Evolutionary conservation across 2,888 invertebrate species (phyloP).

Genomic region (Barypeithes pellucidus): DNA sequence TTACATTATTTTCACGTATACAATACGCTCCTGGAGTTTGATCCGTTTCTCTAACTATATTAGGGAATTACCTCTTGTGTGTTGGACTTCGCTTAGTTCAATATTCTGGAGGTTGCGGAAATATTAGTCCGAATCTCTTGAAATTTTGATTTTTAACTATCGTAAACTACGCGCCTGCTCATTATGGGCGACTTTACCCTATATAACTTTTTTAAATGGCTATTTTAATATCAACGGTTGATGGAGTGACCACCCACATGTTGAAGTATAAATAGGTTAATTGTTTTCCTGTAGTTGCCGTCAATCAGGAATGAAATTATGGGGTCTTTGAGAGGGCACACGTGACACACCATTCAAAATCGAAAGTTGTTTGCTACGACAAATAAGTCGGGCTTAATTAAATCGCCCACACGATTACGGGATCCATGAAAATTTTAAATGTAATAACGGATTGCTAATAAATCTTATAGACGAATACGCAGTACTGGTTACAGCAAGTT

Average conservation of each 20-base stretch:
- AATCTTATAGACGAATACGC: slow-evolving; percentile 2
- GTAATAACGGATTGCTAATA: slow-evolving; percentile 6
- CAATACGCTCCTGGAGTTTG: too few species aligned
- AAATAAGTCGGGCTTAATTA: slow-evolving; percentile 18
- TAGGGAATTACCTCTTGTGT: too few species aligned
- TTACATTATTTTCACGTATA: too few species aligned
- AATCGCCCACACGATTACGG: slow-evolving; percentile 13
- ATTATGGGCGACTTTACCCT: too few species aligned
- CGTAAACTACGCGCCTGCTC: too few species aligned
- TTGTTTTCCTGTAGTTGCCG: slow-evolving; percentile 36
- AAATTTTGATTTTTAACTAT: too few species aligned
- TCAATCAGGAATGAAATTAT: slow-evolving; percentile 30
- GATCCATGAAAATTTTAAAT: slow-evolving; percentile 7
- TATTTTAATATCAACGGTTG: slow-evolving; percentile 31
- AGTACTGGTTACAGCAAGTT: slow-evolving; percentile 5
- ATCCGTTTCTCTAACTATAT: too few species aligned
- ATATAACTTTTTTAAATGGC: slow-evolving; percentile 28
- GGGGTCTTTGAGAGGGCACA: slow-evolving; percentile 37
- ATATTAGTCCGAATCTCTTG: too few species aligned
- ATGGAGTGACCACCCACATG: slow-evolving; percentile 36
- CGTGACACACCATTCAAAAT: slow-evolving; percentile 39
- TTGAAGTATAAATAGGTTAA: slow-evolving; percentile 39
- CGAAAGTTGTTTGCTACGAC: slow-evolving; percentile 28
- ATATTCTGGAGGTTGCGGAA: too few species aligned
- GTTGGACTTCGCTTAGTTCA: too few species aligned